Percentiles rank a stretch among this genome's conserved stretches.
Conservation (phyloP, 2,797 vertebrate genomes). For the Poeciliopsis infans region DNA sequence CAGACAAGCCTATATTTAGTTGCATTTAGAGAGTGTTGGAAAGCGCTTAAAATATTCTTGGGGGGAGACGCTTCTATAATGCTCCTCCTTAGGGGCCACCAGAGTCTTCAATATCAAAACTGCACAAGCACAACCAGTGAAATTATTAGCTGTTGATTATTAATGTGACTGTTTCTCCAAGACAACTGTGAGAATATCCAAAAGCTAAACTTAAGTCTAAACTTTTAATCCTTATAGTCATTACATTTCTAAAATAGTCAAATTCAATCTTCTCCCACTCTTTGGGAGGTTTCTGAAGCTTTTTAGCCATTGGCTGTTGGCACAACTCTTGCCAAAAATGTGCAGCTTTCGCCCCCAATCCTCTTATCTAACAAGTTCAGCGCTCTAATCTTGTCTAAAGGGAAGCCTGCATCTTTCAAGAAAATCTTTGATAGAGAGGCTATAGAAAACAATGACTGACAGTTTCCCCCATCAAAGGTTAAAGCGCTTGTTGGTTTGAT, state of each 20-base stretch:
- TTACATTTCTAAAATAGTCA: constrained; percentile 19
- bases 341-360: constrained; percentile 21
- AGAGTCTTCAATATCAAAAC: constrained; percentile 30
- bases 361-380: constrained; percentile 43
- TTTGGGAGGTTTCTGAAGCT: constrained; percentile 17
- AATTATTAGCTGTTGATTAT: constrained; percentile 37
- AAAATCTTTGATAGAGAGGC: constrained; percentile 10
- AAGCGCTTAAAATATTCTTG: constrained; percentile 72
- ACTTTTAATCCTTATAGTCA: constrained; percentile 7
- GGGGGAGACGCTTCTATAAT: constrained; percentile 62
- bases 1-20: constrained; percentile 81
- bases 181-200: constrained; percentile 25
- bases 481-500: constrained; percentile 23
- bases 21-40: constrained; percentile 61
- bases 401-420: constrained; percentile 34
- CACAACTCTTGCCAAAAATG: constrained; percentile 32
- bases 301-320: constrained; percentile 31
- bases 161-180: constrained; percentile 28
- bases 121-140: constrained; percentile 37
- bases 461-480: constrained; percentile 48
- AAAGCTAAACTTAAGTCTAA: constrained; percentile 24
- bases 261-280: constrained; percentile 38
- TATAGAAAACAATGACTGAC: constrained; percentile 59
- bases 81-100: constrained; percentile 47
- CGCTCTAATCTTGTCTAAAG: constrained; percentile 26